Evolutionary conservation across 2,113 vertebrate species (phyloP).

Genomic region (Oreochromis spilurus): DNA sequence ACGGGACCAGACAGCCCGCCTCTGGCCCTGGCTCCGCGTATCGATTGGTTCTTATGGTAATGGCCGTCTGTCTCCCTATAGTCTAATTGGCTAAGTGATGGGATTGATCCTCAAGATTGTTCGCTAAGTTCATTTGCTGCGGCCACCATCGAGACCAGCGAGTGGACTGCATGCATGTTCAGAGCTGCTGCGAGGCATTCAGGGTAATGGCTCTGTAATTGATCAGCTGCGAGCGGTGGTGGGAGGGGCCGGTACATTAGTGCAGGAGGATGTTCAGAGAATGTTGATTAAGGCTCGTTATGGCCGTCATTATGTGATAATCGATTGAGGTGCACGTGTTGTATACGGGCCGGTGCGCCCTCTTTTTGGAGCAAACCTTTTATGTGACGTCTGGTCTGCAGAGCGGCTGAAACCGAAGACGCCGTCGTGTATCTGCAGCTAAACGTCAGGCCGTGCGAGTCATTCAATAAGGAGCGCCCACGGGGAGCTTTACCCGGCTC

Average conservation of each 20-base stretch:
- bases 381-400: conserved; percentile 12
- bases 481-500: background rate
- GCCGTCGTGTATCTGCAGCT: background rate
- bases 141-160: conserved; percentile 40
- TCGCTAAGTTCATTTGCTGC: conserved; percentile 68
- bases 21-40: conserved; percentile 67
- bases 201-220: conserved; percentile 67
- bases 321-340: conserved; percentile 27
- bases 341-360: background rate
- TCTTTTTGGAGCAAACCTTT: conserved; percentile 25
- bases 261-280: conserved; percentile 54
- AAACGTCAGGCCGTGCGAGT: background rate
- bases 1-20: conserved; percentile 57
- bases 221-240: conserved; percentile 49
- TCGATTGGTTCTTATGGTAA: conserved; percentile 74
- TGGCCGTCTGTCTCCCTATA: conserved; percentile 73
- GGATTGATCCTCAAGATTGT: conserved; percentile 74
- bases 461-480: background rate
- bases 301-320: conserved; percentile 45
- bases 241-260: conserved; percentile 62
- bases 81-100: conserved; percentile 79
- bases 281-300: conserved; percentile 66
- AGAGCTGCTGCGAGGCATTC: conserved; percentile 39
- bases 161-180: conserved; percentile 43
- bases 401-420: background rate